Evolutionary conservation across 2,113 vertebrate species (phyloP).

Genomic region (Cynocephalus volans): DNA sequence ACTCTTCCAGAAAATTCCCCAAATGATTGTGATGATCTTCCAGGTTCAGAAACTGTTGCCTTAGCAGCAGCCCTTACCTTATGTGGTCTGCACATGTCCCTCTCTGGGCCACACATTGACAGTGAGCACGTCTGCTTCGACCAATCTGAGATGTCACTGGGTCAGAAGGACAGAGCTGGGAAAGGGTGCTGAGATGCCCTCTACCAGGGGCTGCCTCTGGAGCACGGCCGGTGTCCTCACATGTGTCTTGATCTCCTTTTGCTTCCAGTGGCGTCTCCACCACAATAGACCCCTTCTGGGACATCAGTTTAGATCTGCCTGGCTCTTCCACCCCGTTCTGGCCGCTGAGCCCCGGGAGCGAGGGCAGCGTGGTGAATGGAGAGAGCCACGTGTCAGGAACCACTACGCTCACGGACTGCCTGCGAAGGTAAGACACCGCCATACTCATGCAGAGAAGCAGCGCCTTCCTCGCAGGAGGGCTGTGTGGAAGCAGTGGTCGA

Average conservation of each 20-base stretch:
- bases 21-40: not conserved
- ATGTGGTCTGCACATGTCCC: accelerated
- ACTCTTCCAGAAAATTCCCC: not conserved
- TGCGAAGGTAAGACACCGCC: slow-evolving; percentile 92
- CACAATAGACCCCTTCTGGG: slow-evolving; percentile 99
- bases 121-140: not conserved
- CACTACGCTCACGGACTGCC: slow-evolving; percentile 98
- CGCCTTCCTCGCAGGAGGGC: not conserved
- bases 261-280: slow-evolving; percentile 96
- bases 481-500: not conserved
- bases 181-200: accelerated
- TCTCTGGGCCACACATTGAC: not conserved
- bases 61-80: not conserved
- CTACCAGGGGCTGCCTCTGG: accelerated
- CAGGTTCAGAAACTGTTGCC: not conserved
- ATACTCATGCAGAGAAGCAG: too few relatives aligned
- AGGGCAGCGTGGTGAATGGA: slow-evolving; percentile 96
- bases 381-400: slow-evolving; percentile 96
- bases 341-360: slow-evolving; percentile 98
- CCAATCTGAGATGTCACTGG: too few relatives aligned
- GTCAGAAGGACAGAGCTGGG: not conserved
- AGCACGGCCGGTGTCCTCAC: not conserved
- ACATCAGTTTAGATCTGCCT: slow-evolving; percentile 98
- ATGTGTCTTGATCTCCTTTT: accelerated
- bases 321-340: slow-evolving; percentile 99